Base-by-base conservation (phyloP, 2,888 invertebrate genomes). In the Salpingus planirostris region DNA sequence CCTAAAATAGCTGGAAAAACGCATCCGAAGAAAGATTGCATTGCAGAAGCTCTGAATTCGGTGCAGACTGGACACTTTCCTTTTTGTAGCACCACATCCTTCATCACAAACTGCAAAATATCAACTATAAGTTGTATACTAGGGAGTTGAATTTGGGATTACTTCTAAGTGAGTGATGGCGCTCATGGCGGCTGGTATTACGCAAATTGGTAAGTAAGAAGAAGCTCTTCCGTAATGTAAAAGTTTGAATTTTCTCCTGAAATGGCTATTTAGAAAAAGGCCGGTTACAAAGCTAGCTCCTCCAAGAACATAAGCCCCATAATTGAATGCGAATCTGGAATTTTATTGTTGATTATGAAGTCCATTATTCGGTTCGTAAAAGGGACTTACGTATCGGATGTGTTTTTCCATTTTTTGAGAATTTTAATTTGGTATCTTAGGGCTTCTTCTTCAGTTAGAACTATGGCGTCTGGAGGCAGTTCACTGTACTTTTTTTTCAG, bases 21-120 rank as follows among this genome's bases (percentile, higher is more conserved):
- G 1, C 71, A 50, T 1, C 78, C 78, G 3, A 70, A 36, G 0
- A 50, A 44, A 0, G 66, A 46, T 59, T 82, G 81, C 12, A 76
- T 44, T 0, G 63, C 57, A 2, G 71, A 66, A 13, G 81, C 71
- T 38, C 68, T 69, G 1, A 76, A 40, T 63, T 84, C 77, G 13
- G 73, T 49, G 52, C 86, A 86, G 3, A 80, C 49, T 0, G 80
- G 73, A 49, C 86, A 86, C 1, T 43, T 36, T 27, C 67, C 60
- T 15, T 67, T 71, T 54, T 73, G 65, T 11, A 83, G 43, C 2
- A 82, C 42, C 34, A 83, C 59, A 11, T 71, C 61, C 1, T 68
- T 67, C 45, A 76, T 62, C 25, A 84, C 55, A 31, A 70, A 45
- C 73, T 79, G 58, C 24, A 68, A 64, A 37, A 31, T 22, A 3